Percentiles rank a stretch among this genome's conserved stretches.
These are phyloP conservation scores for Ptilonorhynchus violaceus DNA, from an alignment of 2,113 vertebrate genomes.

Conservation along the genomic window DNA sequence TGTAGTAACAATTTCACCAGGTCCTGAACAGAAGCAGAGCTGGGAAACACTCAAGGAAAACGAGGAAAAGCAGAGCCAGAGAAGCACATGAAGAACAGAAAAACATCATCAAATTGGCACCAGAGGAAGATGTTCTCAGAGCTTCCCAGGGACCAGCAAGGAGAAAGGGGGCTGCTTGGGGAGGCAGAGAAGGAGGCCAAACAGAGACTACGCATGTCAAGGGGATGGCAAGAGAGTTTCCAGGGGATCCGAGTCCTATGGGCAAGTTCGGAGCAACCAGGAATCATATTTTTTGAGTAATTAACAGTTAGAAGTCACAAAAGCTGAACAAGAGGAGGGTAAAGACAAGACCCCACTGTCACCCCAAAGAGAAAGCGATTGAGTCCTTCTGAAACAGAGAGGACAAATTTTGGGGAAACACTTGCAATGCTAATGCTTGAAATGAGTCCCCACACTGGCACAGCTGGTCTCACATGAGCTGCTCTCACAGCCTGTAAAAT, in stretches of 20 bases:
- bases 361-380: neutral
- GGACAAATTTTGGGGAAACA: neutral
- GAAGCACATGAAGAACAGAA: accelerated
- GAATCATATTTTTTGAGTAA: neutral
- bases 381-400: neutral
- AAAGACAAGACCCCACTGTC: accelerated
- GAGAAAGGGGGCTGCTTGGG: neutral
- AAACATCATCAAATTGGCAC: neutral
- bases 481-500: neutral
- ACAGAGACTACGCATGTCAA: accelerated
- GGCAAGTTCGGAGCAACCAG: neutral
- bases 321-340: neutral
- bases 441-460: neutral
- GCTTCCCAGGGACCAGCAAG: neutral
- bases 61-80: neutral
- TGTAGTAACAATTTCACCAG: neutral
- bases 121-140: neutral
- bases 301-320: neutral
- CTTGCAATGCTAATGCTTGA: accelerated
- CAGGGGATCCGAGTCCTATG: neutral
- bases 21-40: neutral
- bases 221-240: neutral
- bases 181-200: neutral
- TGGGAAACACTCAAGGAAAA: neutral
- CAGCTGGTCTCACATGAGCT: neutral